A percentile compares a stretch with the other conserved stretches of the same genome.
Evolutionary conservation across 37 sponge, comb jelly and placozoan species (phyloP).

Genomic region (Cladorhizidae sp.): DNA sequence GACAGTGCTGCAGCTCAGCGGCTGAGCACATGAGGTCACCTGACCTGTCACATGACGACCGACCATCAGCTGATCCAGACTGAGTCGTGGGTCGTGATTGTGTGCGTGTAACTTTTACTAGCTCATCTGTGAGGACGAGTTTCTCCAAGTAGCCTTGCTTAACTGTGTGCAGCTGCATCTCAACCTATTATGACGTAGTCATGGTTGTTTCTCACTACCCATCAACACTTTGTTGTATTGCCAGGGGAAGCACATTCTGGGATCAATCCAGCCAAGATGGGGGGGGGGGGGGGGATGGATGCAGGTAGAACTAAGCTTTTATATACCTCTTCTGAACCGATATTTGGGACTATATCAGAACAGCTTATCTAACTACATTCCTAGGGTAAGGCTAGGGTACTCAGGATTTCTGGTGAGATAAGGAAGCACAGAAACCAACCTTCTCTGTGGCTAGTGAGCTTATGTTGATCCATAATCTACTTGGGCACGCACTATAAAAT

Average conservation of each 20-base stretch:
- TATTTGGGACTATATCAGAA: too few species aligned
- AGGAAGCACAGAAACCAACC: too few species aligned
- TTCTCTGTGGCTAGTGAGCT: too few species aligned
- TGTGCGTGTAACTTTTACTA: background rate
- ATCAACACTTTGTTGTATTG: too few species aligned
- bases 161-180: background rate
- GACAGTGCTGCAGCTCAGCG: constrained; percentile 38
- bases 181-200: constrained; percentile 2
- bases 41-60: background rate
- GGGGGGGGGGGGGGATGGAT: background rate
- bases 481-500: background rate
- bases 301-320: background rate
- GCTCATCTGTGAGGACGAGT: constrained; percentile 2
- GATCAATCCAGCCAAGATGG: background rate
- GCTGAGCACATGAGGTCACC: background rate
- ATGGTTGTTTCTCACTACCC: background rate
- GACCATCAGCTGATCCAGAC: background rate
- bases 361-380: too few species aligned
- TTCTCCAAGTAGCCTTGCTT: constrained; percentile 36
- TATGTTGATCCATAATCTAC: too few species aligned
- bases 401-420: background rate
- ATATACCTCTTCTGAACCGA: too few species aligned
- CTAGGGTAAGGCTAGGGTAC: too few species aligned
- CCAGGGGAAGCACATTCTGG: background rate
- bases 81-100: background rate